Evolutionary conservation across 2,888 invertebrate genomes (phyloP), one percentile per base, ranked within the genome.

Genomic region (Seira sanloemensis): DNA sequence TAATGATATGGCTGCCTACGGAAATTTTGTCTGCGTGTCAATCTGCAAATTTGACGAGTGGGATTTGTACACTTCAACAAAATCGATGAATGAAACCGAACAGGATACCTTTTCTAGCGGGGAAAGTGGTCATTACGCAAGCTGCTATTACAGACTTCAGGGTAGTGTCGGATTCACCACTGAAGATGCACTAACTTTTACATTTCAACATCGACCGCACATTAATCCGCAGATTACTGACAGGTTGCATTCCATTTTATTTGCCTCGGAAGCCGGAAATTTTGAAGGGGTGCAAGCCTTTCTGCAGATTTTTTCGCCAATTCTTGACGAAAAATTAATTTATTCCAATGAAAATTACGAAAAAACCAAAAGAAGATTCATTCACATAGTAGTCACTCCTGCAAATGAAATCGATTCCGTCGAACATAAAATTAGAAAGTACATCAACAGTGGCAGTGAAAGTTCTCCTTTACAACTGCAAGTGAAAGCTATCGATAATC

Each of bases 1-100:
- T 27, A 80, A 80, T 80, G 80, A 80, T 19, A 80, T 80, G 80
- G 80, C 80, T 16, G 80, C 80, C 7, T 68, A 73, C 58, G 80
- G 80, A 68, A 73, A 80, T 37, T 80, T 80, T 23, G 58, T 74
- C 16, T 74, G 73, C 19, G 27, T n/a, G 5, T 7, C 12, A 24
- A 18, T 80, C 16, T 58, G 24, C 54, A 74, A 80, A 16, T 80
- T 80, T 58, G 26, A 19, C 1, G 73, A 79, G 5, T 79, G 79
- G 79, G 2, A 65, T 5, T 46, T 67, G 7, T 67, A 37, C n/a
- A n/a, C n/a, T n/a, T 16, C 69, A 2, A 19, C 46, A 46, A 5
- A 1, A 7, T 16, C 4, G 24, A 12, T 9, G 25, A 21, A 24
- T 65, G 37, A 19, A 16, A 27, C 7, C 27, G 25, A 27, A 27